These are phyloP conservation scores for Trissolcus basalis DNA, from an alignment of 1,140 invertebrate genomes.

Conservation along the genomic window DNA sequence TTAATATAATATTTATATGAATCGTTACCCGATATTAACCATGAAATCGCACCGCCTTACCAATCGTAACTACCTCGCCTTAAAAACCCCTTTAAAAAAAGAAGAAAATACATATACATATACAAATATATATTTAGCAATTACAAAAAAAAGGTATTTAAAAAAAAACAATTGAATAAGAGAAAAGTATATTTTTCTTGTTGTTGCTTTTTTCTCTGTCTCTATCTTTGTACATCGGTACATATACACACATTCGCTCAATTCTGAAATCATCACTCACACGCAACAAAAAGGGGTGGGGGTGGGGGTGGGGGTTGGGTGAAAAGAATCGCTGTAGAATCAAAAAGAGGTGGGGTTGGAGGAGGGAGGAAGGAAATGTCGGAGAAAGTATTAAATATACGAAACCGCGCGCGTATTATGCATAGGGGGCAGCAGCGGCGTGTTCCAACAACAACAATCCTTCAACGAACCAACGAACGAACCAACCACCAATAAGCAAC, in stretches of 20 bases:
- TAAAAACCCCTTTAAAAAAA: background rate
- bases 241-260: constrained; percentile 45
- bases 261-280: constrained; percentile 5
- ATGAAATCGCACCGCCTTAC: constrained; percentile 40
- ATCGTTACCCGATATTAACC: constrained; percentile 66
- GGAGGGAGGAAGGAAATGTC: background rate
- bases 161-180: background rate
- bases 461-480: constrained; percentile 17
- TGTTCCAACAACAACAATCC: constrained; percentile 19
- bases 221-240: constrained; percentile 52
- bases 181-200: constrained; percentile 5
- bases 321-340: too few relatives aligned
- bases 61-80: constrained; percentile 31
- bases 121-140: too few relatives aligned
- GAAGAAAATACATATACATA: background rate
- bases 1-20: constrained; percentile 72
- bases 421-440: constrained; percentile 14
- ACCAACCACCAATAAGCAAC: constrained; percentile 14
- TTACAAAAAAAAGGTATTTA: background rate
- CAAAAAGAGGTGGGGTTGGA: background rate
- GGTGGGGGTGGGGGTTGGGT: too few relatives aligned
- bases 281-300: background rate
- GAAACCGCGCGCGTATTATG: constrained; percentile 22
- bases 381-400: too few relatives aligned
- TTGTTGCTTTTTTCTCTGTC: constrained; percentile 16